Conservation (phyloP, 2,113 vertebrate genomes). For the Struthidea cinerea region DNA sequence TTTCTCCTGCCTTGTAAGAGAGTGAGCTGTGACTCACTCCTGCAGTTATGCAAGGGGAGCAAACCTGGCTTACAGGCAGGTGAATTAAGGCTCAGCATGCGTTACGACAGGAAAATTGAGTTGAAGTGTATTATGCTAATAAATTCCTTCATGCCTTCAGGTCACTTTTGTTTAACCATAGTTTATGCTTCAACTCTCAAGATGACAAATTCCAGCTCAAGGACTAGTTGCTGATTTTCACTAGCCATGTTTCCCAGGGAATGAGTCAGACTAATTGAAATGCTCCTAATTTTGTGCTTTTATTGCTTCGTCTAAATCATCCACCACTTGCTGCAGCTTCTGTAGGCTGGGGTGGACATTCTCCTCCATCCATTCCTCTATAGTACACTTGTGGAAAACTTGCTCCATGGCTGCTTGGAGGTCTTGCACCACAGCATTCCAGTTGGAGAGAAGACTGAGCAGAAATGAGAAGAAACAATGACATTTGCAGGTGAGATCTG, state of each 20-base stretch:
- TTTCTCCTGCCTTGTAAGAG: neutral
- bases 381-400: conserved; percentile 75
- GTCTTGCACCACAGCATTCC: conserved; percentile 71
- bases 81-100: neutral
- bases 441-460: conserved; percentile 75
- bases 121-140: neutral
- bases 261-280: neutral
- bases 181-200: neutral
- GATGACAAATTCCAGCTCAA: neutral
- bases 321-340: conserved; percentile 75
- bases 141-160: neutral
- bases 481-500: neutral
- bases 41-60: neutral
- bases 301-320: conserved; percentile 72
- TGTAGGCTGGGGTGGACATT: conserved; percentile 77
- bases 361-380: conserved; percentile 91
- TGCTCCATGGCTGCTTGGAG: conserved; percentile 78
- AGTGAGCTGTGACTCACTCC: neutral
- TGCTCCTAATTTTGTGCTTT: neutral
- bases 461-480: neutral
- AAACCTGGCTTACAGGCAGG: neutral
- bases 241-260: neutral
- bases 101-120: neutral
- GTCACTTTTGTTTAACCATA: neutral
- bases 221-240: neutral